phyloP scores from a whole-genome alignment of 2,113 vertebrate species.

The Dromiciops gliroides region DNA sequence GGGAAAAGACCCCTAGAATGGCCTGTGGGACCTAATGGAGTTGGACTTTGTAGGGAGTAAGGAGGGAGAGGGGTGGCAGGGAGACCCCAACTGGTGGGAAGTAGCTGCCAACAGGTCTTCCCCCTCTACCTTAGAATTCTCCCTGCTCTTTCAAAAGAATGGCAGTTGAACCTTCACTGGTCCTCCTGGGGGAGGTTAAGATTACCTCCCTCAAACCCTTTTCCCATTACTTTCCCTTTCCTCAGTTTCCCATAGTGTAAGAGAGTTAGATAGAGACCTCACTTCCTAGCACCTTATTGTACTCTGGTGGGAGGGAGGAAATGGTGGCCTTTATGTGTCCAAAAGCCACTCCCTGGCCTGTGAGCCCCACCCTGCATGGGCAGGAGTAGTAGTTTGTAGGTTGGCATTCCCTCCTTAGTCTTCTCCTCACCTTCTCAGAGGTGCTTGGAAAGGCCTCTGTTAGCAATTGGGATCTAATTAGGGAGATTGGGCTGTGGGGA shows the following conservation, averaged over 20 bases:
- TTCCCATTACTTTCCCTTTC: not conserved
- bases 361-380: not conserved
- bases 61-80: not conserved
- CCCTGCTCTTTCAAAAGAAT: conserved; percentile 62
- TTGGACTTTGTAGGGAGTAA: conserved; percentile 10
- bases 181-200: conserved; percentile 34
- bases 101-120: conserved; percentile 20
- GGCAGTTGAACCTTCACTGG: conserved; percentile 74
- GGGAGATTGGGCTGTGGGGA: conserved; percentile 10
- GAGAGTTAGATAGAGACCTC: conserved; percentile 5
- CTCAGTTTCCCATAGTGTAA: conserved; percentile 2
- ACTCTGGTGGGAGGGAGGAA: conserved; percentile 26
- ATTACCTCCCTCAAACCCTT: not conserved
- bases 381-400: not conserved
- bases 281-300: conserved; percentile 25
- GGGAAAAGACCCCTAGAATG: not conserved
- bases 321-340: conserved; percentile 38
- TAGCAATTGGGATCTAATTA: not conserved
- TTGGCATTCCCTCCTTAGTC: conserved; percentile 40
- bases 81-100: conserved; percentile 1
- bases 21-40: not conserved
- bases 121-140: conserved; percentile 71
- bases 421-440: conserved; percentile 28
- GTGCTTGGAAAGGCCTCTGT: not conserved
- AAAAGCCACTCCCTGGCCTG: conserved; percentile 38